phyloP scores from a whole-genome alignment of 1,140 invertebrate species.

The Hermetia illucens region DNA sequence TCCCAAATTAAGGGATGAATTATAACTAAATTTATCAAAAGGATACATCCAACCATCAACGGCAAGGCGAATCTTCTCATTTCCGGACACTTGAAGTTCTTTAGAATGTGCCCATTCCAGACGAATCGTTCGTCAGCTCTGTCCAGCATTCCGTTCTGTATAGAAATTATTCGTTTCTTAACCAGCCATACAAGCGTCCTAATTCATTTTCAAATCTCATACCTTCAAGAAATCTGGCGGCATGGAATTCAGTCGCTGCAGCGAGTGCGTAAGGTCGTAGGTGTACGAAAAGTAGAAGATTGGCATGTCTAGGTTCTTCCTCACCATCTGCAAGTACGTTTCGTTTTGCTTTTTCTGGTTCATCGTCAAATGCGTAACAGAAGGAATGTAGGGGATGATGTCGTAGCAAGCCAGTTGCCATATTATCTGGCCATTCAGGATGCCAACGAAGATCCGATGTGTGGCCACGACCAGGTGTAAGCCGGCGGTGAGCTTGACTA shows the following conservation, averaged over 20 bases:
- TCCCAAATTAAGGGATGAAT: too few species aligned
- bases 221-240: conserved; percentile 69
- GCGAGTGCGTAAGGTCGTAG: conserved; percentile 84
- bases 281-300: conserved; percentile 86
- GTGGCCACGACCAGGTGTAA: conserved; percentile 85
- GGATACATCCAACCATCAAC: conserved; percentile 80
- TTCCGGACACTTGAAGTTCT: conserved; percentile 47
- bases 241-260: conserved; percentile 82
- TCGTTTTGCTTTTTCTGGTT: conserved; percentile 62
- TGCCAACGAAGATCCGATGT: conserved; percentile 68
- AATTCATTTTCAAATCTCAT: conserved; percentile 12
- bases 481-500: conserved; percentile 71
- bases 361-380: conserved; percentile 70
- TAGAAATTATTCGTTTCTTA: conserved; percentile 8
- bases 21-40: conserved; percentile 36
- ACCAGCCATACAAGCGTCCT: too few species aligned
- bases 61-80: conserved; percentile 72
- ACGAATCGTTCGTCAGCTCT: conserved; percentile 79
- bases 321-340: conserved; percentile 68
- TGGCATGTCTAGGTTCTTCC: conserved; percentile 60
- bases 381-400: conserved; percentile 73
- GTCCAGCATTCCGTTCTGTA: conserved; percentile 49
- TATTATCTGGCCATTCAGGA: conserved; percentile 71
- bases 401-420: conserved; percentile 74
- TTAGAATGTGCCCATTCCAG: conserved; percentile 80